Base-by-base conservation (phyloP, 2,113 vertebrate genomes). In the Sialia sialis region DNA sequence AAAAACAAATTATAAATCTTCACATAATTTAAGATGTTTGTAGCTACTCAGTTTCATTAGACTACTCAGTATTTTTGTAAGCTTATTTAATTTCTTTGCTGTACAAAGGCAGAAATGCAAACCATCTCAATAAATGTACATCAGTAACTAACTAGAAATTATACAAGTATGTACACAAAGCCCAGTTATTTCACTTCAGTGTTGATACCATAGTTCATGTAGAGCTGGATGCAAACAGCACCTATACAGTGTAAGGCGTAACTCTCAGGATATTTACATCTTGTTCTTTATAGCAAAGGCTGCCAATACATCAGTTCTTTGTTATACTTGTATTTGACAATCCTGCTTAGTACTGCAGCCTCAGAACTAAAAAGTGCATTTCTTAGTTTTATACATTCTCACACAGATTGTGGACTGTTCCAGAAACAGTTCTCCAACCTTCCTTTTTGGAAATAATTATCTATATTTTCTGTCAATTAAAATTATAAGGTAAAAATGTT, bases 321-420 rank as follows among this genome's bases (percentile, higher is more conserved):
- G 51, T 87, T 80, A 68, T 46, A 44, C 32, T 51, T 1, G 0
- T 49, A 62, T 73, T 19, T 51, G 67, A 69, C 44, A 60, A 26
- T 68, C 43, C 6, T 36, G 56, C 55, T 88, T 51, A 44, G 41
- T 4, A 56, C 87, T 14, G 74, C 90, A 83, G 52, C 22, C 84
- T 92, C 72, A 74, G 72, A 95, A 94, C 74, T 87, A 30, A 67
- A 93, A 96, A 97, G 91, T 97, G 89, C 95, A 91, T 93, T 88
- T 94, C 58, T 70, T 58, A n/a, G 49, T 88, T 60, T 79, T 64
- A 74, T 82, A 93, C 80, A 86, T 90, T 92, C 84, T 88, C 68
- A 39, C 27, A 63, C 30, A 46, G 66, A 46, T 4, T 52, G n/a
- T 22, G 17, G 55, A 62, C 56, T 0, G 0, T 69, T 93, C 58